Evolutionary conservation across 2,888 invertebrate species (phyloP).

Genomic region (Platynereis dumerilii): DNA sequence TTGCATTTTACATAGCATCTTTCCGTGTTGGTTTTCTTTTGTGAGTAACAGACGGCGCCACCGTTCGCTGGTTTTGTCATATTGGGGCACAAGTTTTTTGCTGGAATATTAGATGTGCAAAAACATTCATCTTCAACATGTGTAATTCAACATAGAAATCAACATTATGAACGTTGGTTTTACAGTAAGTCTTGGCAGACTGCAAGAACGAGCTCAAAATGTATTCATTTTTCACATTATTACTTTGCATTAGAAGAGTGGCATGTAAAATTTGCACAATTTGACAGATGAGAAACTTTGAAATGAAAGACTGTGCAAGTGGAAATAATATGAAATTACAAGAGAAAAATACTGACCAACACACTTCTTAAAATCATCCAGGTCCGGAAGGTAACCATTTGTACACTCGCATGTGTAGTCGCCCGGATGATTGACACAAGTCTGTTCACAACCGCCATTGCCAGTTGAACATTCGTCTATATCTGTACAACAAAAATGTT

Average conservation of each 20-base stretch:
- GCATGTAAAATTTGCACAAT: no score
- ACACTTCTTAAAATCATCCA: constrained; percentile 4
- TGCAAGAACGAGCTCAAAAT: no score
- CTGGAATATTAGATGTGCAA: background rate
- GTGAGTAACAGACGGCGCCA: background rate
- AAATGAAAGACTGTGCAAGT: background rate
- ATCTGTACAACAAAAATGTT: background rate
- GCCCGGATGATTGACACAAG: background rate
- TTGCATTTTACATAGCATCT: constrained; percentile 1
- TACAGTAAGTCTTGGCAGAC: no score
- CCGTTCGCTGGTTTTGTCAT: constrained; percentile 1
- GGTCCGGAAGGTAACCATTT: background rate
- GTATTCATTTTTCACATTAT: no score
- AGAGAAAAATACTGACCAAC: background rate
- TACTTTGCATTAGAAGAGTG: no score
- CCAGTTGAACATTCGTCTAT: background rate
- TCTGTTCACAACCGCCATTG: constrained; percentile 8
- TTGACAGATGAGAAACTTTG: no score
- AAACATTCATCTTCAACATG: no score
- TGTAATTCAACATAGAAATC: no score
- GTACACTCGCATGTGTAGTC: background rate
- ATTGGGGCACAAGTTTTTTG: background rate
- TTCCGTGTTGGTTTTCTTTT: constrained; percentile 4
- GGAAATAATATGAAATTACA: background rate
- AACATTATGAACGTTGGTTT: no score